A percentile compares a stretch with the other conserved stretches of the same genome.
Conservation (phyloP, 2,888 invertebrate species). For the Flabesymbios commensalis region DNA sequence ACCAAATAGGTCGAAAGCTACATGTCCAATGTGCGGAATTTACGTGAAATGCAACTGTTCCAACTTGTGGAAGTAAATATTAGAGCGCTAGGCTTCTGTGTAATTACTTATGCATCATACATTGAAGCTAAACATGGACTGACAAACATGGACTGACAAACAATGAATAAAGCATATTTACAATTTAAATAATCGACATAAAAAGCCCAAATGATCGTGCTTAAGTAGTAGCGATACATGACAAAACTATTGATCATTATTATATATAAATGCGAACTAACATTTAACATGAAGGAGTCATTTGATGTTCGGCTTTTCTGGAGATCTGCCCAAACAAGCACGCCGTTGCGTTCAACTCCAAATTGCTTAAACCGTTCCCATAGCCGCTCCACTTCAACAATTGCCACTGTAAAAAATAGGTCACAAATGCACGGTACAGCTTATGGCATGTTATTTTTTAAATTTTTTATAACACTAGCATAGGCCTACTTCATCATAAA, state of each 20-base stretch:
- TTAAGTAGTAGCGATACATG: not conserved
- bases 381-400: conserved; percentile 59
- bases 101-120: too few relatives aligned
- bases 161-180: not conserved
- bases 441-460: too few relatives aligned
- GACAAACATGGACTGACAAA: not conserved
- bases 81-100: too few relatives aligned
- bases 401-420: conserved; percentile 45
- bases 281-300: conserved; percentile 50
- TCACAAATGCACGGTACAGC: not conserved
- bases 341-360: conserved; percentile 51
- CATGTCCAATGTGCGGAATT: too few relatives aligned
- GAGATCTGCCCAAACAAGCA: conserved; percentile 29
- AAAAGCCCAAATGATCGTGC: not conserved
- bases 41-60: too few relatives aligned
- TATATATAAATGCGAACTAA: too few relatives aligned
- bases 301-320: conserved; percentile 21
- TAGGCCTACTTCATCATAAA: too few relatives aligned
- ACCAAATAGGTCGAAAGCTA: too few relatives aligned
- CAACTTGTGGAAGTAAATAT: too few relatives aligned
- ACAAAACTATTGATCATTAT: too few relatives aligned
- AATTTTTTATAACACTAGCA: too few relatives aligned
- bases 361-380: conserved; percentile 59
- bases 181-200: not conserved
- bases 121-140: too few relatives aligned